Evolutionary conservation across 2,113 vertebrate species (phyloP).

Genomic region (Oryzias celebensis): DNA sequence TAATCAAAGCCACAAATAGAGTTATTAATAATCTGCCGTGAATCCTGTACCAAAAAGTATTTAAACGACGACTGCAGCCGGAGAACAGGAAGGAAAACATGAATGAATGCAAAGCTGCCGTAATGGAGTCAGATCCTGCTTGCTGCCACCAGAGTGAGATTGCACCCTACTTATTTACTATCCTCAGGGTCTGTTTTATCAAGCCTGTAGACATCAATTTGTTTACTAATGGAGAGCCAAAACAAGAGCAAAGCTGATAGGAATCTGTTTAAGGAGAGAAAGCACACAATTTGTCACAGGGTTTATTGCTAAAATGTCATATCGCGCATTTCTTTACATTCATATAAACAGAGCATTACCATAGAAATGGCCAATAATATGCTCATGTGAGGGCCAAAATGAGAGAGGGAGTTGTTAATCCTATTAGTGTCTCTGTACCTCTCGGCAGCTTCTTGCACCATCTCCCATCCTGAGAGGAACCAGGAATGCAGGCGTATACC

Average conservation of each 20-base stretch:
- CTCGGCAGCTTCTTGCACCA: conserved; percentile 44
- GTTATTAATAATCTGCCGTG: conserved; percentile 7
- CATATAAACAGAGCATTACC: conserved; percentile 73
- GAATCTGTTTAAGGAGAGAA: conserved; percentile 42
- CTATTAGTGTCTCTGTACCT: conserved; percentile 62
- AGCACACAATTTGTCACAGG: conserved; percentile 38
- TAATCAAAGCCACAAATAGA: conserved; percentile 10
- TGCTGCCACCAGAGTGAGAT: conserved; percentile 47
- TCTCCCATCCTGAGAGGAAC: conserved; percentile 43
- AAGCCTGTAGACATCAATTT: conserved; percentile 68
- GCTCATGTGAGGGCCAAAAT: conserved; percentile 51
- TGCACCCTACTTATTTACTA: conserved; percentile 53
- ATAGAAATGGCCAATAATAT: conserved; percentile 69
- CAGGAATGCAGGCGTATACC: conserved; percentile 39
- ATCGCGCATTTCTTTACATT: conserved; percentile 56
- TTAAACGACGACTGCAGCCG: not conserved
- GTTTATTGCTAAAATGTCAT: conserved; percentile 66
- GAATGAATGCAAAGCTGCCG: conserved; percentile 42
- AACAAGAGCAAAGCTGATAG: conserved; percentile 55
- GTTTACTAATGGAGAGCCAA: conserved; percentile 54
- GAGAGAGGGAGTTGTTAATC: conserved; percentile 64
- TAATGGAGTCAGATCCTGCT: conserved; percentile 30
- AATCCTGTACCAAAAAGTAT: conserved; percentile 9
- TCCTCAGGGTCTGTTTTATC: conserved; percentile 59
- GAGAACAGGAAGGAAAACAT: conserved; percentile 22